These are phyloP conservation scores for Phycodurus eques DNA, from an alignment of 2,113 vertebrate species.

Conservation along the genomic window DNA sequence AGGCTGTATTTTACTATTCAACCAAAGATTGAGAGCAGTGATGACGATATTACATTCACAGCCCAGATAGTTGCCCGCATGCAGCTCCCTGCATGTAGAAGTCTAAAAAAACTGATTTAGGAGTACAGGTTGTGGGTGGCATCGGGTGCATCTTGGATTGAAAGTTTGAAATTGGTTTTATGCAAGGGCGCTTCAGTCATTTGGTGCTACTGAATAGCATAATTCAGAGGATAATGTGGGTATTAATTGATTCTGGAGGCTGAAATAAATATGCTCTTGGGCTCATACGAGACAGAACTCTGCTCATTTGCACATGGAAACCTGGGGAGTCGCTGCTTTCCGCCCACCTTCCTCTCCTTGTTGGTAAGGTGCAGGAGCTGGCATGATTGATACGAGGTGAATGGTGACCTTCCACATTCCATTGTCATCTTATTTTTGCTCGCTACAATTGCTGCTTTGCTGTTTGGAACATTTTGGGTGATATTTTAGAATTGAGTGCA, in stretches of 20 bases:
- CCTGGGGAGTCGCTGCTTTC: constrained; percentile 13
- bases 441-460: constrained; percentile 39
- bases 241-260: constrained; percentile 75
- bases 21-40: neutral
- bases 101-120: constrained; percentile 38
- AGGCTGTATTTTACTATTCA: neutral
- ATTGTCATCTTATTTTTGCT: constrained; percentile 45
- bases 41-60: neutral
- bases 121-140: constrained; percentile 55
- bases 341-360: neutral
- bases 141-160: constrained; percentile 50
- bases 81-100: neutral
- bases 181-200: constrained; percentile 70
- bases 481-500: constrained; percentile 48
- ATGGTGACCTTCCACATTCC: constrained; percentile 56
- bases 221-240: constrained; percentile 73
- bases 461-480: constrained; percentile 35
- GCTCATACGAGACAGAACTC: constrained; percentile 44
- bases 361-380: constrained; percentile 36
- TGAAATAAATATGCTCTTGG: constrained; percentile 72
- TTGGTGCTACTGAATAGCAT: constrained; percentile 64
- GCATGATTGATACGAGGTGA: constrained; percentile 61
- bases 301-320: constrained; percentile 47
- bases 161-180: constrained; percentile 74
- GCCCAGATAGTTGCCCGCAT: constrained; percentile 1